Percentiles rank a stretch among this genome's conserved stretches.
Evolutionary conservation across 1,140 invertebrate species (phyloP).

Genomic region (Drosophila tsacasi): DNA sequence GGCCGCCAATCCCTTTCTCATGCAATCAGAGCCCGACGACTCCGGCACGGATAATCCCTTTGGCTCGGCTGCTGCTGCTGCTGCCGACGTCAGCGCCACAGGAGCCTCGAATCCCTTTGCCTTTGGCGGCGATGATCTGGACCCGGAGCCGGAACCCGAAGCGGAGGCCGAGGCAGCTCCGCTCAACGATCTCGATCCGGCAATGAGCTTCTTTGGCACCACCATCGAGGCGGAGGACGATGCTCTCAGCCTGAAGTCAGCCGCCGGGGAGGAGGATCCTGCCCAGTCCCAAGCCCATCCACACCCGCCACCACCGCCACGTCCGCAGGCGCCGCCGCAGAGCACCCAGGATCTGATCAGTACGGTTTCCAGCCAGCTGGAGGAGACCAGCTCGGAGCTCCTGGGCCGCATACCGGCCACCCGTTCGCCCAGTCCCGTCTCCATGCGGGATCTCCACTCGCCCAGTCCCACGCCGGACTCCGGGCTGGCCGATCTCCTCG

Average conservation of each 20-base stretch:
- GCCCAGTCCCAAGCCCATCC: constrained; percentile 86
- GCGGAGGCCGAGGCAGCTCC: constrained; percentile 43
- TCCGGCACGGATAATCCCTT: constrained; percentile 75
- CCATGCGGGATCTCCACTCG: constrained; percentile 91
- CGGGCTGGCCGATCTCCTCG: constrained; percentile 88
- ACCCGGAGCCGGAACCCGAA: constrained; percentile 60
- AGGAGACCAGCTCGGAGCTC: constrained; percentile 93
- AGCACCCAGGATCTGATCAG: constrained; percentile 93
- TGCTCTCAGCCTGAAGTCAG: constrained; percentile 72
- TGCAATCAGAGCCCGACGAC: constrained; percentile 65
- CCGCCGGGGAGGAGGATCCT: constrained; percentile 67
- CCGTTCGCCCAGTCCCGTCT: constrained; percentile 92
- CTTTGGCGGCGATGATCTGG: constrained; percentile 83
- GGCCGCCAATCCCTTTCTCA: constrained; percentile 88
- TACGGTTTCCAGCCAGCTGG: constrained; percentile 94
- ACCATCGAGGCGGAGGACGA: constrained; percentile 79
- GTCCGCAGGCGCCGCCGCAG: constrained; percentile 87
- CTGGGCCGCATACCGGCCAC: constrained; percentile 93
- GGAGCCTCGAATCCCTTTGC: constrained; percentile 88
- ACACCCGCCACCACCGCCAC: constrained; percentile 86
- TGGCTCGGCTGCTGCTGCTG: constrained; percentile 12
- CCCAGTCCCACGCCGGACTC: constrained; percentile 93
- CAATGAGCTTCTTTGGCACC: constrained; percentile 79
- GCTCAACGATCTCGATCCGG: constrained; percentile 61
- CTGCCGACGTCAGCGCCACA: neutral